phyloP scores from a whole-genome alignment of 2,888 invertebrate genomes.

The Papilio protenor region DNA sequence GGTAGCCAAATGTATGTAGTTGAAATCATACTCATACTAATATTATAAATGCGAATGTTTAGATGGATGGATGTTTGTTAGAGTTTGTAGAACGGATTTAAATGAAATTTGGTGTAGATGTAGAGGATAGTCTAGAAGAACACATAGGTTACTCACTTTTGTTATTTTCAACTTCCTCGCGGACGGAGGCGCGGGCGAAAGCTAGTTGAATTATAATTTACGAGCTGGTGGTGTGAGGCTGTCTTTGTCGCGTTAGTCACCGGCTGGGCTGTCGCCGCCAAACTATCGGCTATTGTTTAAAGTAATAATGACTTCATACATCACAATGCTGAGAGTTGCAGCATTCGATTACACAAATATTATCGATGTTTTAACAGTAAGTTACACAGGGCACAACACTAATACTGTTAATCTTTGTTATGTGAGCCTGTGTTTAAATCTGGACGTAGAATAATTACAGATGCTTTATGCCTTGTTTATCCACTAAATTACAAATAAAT shows the following conservation, averaged over 20 bases:
- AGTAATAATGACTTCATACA: constrained; percentile 16
- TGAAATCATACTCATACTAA: neutral
- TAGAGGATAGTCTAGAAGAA: no score
- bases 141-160: no score
- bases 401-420: neutral
- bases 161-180: no score
- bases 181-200: no score
- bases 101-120: no score
- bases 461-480: neutral
- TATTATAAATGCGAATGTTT: no score
- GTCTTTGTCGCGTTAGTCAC: neutral
- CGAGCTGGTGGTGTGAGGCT: neutral
- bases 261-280: neutral
- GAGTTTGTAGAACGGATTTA: no score
- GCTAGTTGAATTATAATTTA: neutral
- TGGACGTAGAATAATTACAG: neutral
- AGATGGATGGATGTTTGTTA: no score
- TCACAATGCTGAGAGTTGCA: neutral
- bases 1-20: neutral
- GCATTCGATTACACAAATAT: neutral
- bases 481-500: neutral
- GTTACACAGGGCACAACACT: neutral
- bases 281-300: constrained; percentile 22
- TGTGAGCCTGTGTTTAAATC: neutral
- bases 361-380: neutral